Conservation (phyloP, 2,888 invertebrate genomes). For the Luffia ferchaultella region DNA sequence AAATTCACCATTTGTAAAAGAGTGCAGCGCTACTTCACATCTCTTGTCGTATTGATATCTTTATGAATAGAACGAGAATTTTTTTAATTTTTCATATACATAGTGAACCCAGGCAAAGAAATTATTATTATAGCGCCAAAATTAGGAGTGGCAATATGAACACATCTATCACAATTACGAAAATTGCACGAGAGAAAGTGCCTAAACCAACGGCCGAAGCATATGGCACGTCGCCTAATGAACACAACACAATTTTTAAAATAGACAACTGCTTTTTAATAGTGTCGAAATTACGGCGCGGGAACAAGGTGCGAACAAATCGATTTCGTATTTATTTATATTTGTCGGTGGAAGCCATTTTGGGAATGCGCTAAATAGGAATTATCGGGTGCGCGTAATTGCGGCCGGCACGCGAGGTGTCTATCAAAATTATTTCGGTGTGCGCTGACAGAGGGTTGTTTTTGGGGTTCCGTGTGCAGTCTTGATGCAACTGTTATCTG, state of each 20-base stretch:
- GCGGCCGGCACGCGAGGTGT: conserved; percentile 59
- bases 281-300: conserved; percentile 15
- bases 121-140: too few species aligned
- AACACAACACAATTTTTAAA: conserved; percentile 23
- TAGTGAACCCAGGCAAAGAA: too few species aligned
- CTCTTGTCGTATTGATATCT: too few species aligned
- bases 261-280: conserved; percentile 27
- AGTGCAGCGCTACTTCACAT: too few species aligned
- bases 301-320: conserved; percentile 7
- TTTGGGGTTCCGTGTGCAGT: not conserved
- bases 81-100: too few species aligned
- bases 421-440: conserved; percentile 61
- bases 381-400: conserved; percentile 44
- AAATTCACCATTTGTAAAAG: too few species aligned
- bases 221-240: conserved; percentile 5
- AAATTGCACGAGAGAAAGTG: too few species aligned
- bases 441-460: not conserved
- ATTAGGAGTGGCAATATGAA: too few species aligned
- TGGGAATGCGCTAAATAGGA: conserved; percentile 51
- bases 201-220: not conserved
- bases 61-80: too few species aligned
- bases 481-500: not conserved
- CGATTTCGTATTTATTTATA: conserved; percentile 1
- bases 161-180: too few species aligned
- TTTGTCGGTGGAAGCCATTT: not conserved